Conservation (phyloP, 2,113 vertebrate genomes). For the Engystomops pustulosus region DNA sequence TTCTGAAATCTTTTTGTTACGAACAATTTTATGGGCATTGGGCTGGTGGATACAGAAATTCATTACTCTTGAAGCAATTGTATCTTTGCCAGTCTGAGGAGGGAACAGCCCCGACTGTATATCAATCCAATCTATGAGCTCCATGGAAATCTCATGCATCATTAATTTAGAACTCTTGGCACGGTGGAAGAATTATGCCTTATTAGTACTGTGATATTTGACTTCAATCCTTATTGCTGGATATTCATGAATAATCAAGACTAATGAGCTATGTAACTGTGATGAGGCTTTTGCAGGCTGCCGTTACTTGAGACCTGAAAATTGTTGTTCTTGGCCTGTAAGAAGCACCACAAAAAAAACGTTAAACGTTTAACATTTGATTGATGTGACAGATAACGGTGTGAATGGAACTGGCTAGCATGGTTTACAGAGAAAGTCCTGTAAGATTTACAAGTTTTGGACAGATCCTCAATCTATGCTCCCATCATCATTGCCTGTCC, state of each 20-base stretch:
- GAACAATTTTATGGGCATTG: too few relatives aligned
- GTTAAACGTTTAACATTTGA: neutral
- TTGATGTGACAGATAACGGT: conserved; percentile 18
- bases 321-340: conserved; percentile 31
- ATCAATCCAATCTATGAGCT: conserved; percentile 50
- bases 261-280: conserved; percentile 46
- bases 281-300: neutral
- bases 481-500: neutral
- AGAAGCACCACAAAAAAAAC: neutral
- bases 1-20: too few relatives aligned
- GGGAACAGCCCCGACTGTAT: neutral
- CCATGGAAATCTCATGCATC: conserved; percentile 36
- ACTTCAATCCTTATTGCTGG: conserved; percentile 15
- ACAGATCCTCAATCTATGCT: conserved; percentile 22
- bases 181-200: conserved; percentile 7
- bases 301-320: conserved; percentile 6
- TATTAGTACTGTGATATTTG: neutral
- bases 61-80: conserved; percentile 13
- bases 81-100: conserved; percentile 15
- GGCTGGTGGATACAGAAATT: neutral
- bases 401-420: neutral
- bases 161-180: conserved; percentile 48
- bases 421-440: neutral
- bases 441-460: neutral
- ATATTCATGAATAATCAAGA: conserved; percentile 36